A percentile compares a stretch with the other conserved stretches of the same genome.
Conservation (phyloP, 1,140 invertebrate species). For the Gryon sp. region DNA sequence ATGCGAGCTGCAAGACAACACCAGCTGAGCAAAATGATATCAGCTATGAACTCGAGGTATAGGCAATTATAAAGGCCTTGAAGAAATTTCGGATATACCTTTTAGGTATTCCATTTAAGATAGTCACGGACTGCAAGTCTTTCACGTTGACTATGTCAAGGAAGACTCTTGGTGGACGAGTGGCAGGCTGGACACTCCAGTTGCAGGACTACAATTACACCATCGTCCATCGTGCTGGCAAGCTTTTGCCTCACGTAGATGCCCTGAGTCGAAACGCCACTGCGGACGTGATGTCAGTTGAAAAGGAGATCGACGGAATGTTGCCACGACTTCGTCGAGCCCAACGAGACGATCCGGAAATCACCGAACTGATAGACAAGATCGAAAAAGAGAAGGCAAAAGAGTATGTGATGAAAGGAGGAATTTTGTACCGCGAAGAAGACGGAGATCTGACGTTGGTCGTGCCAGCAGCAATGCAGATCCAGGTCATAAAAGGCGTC, state of each 20-base stretch:
- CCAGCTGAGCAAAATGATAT: neutral
- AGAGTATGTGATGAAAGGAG: conserved; percentile 4
- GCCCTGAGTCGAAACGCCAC: conserved; percentile 64
- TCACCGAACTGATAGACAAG: neutral
- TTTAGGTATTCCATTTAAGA: neutral
- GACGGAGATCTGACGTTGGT: conserved; percentile 1
- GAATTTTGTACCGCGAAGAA: neutral
- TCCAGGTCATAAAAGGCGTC: conserved; percentile 5
- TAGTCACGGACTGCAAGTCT: neutral
- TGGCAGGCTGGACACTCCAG: conserved; percentile 69
- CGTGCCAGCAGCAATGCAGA: neutral
- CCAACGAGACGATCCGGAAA: neutral
- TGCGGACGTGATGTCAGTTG: neutral
- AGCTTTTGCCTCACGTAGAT: conserved; percentile 66
- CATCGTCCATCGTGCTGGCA: conserved; percentile 55
- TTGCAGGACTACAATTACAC: conserved; percentile 65
- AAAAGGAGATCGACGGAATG: neutral
- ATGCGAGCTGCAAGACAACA: conserved; percentile 47
- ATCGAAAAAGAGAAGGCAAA: neutral
- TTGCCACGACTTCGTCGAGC: neutral
- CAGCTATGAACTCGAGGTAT: neutral
- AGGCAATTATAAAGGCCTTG: neutral
- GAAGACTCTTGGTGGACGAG: no score
- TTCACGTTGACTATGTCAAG: no score
- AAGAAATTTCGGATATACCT: neutral